Base-by-base conservation (phyloP, 2,113 vertebrate species). In the Triplophysa rosa region DNA sequence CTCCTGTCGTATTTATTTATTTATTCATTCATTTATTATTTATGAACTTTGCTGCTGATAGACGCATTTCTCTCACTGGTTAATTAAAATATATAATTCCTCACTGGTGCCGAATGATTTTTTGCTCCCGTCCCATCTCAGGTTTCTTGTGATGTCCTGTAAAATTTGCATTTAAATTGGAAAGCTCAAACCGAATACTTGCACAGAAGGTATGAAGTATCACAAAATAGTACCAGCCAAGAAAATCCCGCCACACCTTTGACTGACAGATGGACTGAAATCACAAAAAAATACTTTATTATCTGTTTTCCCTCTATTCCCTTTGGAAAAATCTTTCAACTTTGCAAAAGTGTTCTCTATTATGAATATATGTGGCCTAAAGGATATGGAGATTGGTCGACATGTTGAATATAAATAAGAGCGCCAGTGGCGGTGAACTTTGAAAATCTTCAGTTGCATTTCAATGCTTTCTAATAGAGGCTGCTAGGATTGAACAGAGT, bases 51-150 rank as follows among this genome's bases (percentile, higher is more conserved):
- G n/a, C 24, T 80, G 87, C 88, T 90, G 87, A 90, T 83, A 83
- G 87, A 87, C 86, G 63, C 81, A 72, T 89, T 91, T 90, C 85
- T 79, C 80, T 86, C 71, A 71, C 64, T 75, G 85, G 85, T 90
- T 92, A 92, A 93, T 93, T 93, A 92, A 91, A 93, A 92, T 92
- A 91, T 92, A 92, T 91, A 91, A 93, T 93, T 92, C 89, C 92
- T 91, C 70, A 74, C 78, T 23, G 82, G 80, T 23, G 78, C 84
- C 75, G 87, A 90, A 90, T 90, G 84, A 89, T 90, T 91, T 87
- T 89, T 84, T 88, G 82, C 86, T 84, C 84, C 83, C 84, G 66
- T 88, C 83, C 42, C 54, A 0, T 72, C 61, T 64, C 64, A 65
- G 83, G 59, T 59, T 82, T 19, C 77, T 79, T 84, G 68, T 67